phyloP scores from a whole-genome alignment of 2,888 invertebrate genomes.

The Strigamia transsilvanica region DNA sequence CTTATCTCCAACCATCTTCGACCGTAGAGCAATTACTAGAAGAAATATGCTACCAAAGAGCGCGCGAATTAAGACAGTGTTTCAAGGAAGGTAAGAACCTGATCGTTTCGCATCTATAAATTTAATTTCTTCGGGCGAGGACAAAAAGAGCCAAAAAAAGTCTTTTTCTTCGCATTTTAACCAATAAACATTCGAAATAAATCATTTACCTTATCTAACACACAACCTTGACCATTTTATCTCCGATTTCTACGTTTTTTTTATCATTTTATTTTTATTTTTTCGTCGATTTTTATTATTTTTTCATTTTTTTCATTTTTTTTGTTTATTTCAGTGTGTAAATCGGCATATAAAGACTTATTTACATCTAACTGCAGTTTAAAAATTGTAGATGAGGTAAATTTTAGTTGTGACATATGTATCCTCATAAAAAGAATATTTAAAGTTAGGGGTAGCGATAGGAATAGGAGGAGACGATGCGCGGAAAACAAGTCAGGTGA shows the following conservation, averaged over 20 bases:
- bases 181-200: no score
- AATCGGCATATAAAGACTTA: neutral
- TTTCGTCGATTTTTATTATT: neutral
- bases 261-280: neutral
- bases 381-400: neutral
- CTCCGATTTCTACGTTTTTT: neutral
- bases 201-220: neutral
- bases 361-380: conserved; percentile 16
- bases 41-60: conserved; percentile 90
- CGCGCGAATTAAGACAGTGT: conserved; percentile 88
- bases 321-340: conserved; percentile 1
- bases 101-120: neutral
- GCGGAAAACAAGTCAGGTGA: neutral
- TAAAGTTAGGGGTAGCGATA: neutral
- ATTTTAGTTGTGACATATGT: neutral
- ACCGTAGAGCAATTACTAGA: conserved; percentile 82
- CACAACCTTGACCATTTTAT: neutral
- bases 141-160: neutral
- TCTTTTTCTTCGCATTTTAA: neutral
- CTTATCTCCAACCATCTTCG: neutral
- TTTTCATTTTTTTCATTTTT: neutral
- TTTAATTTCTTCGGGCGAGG: neutral
- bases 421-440: neutral
- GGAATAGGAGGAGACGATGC: no score
- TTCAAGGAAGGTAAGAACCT: conserved; percentile 79